Percentiles rank a stretch among this genome's conserved stretches.
Conservation (phyloP, 2,888 invertebrate genomes). For the Nemotelus pantherinus region DNA sequence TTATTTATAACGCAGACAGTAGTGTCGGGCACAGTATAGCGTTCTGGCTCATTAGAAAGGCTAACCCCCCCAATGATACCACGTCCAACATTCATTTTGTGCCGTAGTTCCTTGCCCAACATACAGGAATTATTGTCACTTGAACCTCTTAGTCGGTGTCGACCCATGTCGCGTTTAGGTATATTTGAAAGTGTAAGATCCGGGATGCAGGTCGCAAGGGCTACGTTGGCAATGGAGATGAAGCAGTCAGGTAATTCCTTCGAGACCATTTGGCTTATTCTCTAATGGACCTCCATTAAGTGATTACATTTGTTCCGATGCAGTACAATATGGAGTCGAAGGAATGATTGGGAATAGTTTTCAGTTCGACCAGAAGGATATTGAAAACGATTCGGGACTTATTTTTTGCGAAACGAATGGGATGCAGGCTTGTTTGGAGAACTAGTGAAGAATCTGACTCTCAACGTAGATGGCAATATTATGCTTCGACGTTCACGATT, state of each 20-base stretch:
- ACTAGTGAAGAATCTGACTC: too few species aligned
- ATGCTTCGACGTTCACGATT: too few species aligned
- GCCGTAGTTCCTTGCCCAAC: neutral
- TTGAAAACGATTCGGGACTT: too few species aligned
- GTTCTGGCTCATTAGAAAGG: neutral
- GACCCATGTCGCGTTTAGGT: neutral
- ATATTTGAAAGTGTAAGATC: neutral
- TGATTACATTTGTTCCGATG: conserved; percentile 21
- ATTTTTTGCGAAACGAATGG: too few species aligned
- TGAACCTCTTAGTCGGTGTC: neutral
- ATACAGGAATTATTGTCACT: conserved; percentile 15
- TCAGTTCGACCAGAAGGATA: too few species aligned
- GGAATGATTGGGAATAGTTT: too few species aligned
- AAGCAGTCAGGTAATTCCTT: conserved; percentile 4
- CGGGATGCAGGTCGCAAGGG: neutral
- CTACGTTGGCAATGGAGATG: neutral
- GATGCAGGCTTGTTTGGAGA: too few species aligned
- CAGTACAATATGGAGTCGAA: neutral
- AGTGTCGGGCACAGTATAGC: neutral
- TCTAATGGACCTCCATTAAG: conserved; percentile 30
- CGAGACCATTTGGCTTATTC: conserved; percentile 17
- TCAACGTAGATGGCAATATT: too few species aligned
- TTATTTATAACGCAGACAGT: conserved; percentile 12
- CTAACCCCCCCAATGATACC: neutral
- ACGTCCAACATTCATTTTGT: conserved; percentile 10